These are phyloP conservation scores for Stomatorhinus walkeri DNA, from an alignment of 2,797 vertebrate genomes.

Conservation along the genomic window DNA sequence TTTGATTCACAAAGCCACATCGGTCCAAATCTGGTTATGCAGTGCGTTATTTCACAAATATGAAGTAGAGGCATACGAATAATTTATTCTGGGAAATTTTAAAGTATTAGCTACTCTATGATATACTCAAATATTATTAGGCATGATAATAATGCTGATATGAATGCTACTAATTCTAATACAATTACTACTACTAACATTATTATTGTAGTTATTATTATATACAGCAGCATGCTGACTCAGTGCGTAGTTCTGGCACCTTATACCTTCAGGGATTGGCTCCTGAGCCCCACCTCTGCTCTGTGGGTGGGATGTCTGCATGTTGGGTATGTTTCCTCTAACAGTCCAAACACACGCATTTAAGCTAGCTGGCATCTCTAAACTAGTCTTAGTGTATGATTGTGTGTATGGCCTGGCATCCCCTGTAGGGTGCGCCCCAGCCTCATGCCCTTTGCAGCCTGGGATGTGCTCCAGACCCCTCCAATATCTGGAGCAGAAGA, in stretches of 20 bases:
- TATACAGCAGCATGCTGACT: not conserved
- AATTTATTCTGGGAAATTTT: not conserved
- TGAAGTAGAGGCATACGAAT: not conserved
- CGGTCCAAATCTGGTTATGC: not conserved
- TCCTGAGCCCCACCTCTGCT: not conserved
- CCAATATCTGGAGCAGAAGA: not conserved
- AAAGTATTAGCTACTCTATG: not conserved
- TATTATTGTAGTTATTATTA: not conserved
- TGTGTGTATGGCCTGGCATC: not conserved
- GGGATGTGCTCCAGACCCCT: not conserved
- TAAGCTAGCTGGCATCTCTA: not conserved
- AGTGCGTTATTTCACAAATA: not conserved
- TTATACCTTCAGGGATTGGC: not conserved
- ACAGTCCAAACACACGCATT: not conserved
- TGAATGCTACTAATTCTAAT: not conserved
- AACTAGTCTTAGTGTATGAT: not conserved
- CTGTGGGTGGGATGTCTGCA: not conserved
- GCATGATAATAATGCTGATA: not conserved
- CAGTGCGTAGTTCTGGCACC: not conserved
- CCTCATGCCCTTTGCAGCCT: not conserved
- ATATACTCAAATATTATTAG: not conserved
- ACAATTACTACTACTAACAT: not conserved
- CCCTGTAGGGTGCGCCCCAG: not conserved
- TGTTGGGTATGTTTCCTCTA: not conserved
- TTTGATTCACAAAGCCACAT: not conserved